A percentile compares a stretch with the other conserved stretches of the same genome.
phyloP scores from a whole-genome alignment of 2,888 invertebrate genomes.

The Aporophyla lueneburgensis region DNA sequence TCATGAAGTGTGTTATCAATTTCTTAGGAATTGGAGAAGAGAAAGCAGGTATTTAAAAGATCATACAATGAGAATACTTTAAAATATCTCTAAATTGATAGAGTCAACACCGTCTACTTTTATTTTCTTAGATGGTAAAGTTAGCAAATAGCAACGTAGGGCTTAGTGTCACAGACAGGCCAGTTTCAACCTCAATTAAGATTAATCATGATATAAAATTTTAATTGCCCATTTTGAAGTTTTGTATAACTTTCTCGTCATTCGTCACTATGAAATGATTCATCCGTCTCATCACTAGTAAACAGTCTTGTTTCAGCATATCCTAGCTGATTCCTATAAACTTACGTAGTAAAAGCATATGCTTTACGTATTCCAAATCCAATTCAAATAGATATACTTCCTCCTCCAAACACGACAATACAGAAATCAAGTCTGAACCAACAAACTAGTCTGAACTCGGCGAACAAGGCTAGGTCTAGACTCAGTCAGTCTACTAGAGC shows the following conservation, averaged over 20 bases:
- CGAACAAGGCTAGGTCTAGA: slow-evolving; percentile 19
- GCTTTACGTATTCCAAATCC: not conserved
- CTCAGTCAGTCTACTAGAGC: slow-evolving; percentile 30
- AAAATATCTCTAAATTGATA: not conserved
- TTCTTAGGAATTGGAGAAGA: not conserved
- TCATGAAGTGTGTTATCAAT: not conserved
- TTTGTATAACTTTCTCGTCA: not conserved
- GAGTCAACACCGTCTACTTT: not conserved
- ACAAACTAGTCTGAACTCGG: slow-evolving; percentile 24
- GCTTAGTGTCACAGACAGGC: not conserved
- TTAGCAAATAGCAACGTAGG: not conserved
- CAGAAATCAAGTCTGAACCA: slow-evolving; percentile 31
- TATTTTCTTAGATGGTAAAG: not conserved
- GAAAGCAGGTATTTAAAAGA: not conserved
- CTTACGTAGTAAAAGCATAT: not conserved
- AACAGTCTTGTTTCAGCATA: not conserved
- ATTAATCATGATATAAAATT: not conserved
- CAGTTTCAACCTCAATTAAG: not conserved
- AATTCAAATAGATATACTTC: slow-evolving; percentile 4
- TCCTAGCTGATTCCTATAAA: not conserved
- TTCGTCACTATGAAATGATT: not conserved
- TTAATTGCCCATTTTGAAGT: not conserved
- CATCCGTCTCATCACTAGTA: not conserved
- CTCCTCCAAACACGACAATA: slow-evolving; percentile 21
- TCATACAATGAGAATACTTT: not conserved